Evolutionary conservation across 2,888 invertebrate species (phyloP), one percentile per base, ranked within the genome.

Genomic region (Brenthis daphne): DNA sequence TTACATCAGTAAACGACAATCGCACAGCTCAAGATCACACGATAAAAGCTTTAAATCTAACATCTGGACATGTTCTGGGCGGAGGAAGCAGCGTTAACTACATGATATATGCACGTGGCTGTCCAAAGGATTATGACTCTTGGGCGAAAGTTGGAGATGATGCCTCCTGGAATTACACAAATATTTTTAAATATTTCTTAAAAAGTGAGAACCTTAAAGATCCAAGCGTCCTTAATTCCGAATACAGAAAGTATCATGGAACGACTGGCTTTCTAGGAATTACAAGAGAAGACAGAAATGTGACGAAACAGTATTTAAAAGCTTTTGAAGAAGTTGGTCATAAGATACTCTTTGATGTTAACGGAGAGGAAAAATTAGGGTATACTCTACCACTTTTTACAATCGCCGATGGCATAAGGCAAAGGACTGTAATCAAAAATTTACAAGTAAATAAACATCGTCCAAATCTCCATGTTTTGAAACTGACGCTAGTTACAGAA

Each of bases 251-350:
- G 0, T 75, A 72, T 33, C 77, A 79, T 50, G 83, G 84, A 2
- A 78, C 74, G 0, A 12, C 65, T 3, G 85, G 83, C 4, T 73
- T 75, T 4, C 63, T 79, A 0, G 76, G 73, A 14, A 61, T 81
- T 0, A 76, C 77, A 0, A 77, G 76, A 43, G 73, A 80, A 63
- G 37, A 58, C 0, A 73, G 70, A 13, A 51, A 65, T 0, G 67
- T 57, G 6, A 69, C 77, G 6, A 16, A 13, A n/a, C 69, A 71
- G 47, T 79, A 77, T 65, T 72, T 83, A 6, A 54, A 79, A n/a
- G 79, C 83, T 0, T 84, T 87, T 58, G 71, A 75, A 67, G 82
- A 85, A 70, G 77, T 80, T 14, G 84, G 85, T 3, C 78, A 82
- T 57, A 57, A 78, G 1, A 71, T 83, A 11, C 70, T 78, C 5